Base-by-base conservation (phyloP, 35 echinoderm and acorn worm species). In the Heliocidaris erythrogramma region DNA sequence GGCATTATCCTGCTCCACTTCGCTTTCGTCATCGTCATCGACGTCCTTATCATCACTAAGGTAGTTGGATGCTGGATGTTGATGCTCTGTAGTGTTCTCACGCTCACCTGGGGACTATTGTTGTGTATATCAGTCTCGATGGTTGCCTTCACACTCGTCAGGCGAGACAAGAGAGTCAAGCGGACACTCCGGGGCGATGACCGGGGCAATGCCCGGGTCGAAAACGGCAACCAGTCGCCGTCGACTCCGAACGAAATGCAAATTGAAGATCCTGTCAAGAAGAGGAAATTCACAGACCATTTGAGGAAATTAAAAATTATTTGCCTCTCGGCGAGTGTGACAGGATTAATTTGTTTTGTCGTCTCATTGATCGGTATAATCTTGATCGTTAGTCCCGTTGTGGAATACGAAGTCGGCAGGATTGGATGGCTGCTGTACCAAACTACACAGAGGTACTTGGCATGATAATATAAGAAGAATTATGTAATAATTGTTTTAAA, bases 11-110 rank as follows among this genome's bases (percentile, higher is more conserved):
- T 10, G 30, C 27, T 53, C 27, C 90, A 92, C 90, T 92, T 92
- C 90, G 9, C 90, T 27, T 53, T 92, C 90, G 90, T 92, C 47
- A 48, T 92, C 42, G 90, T 92, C 49, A 92, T 48, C 90, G 90
- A 92, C 49, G 29, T 48, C 90, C 49, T 92, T 0, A 53, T 92
- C 42, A 49, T 92, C 42, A 52, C 27, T 10, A 27, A 56, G n/a
- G 90, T 56, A 14, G 90, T 12, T 11, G 49, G 90, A 11, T 92
- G 90, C 48, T 92, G 90, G 90, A 48, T 56, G 14, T 4, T 30
- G 30, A 92, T 52, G 10, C 27, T 48, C 47, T 92, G 90, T 24
- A 48, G 53, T 1, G 17, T 92, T 12, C 2, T 92, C 30, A 92
- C 90, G 5, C 48, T 49, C 27, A 47, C 29, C 9, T 92, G 90